Evolutionary conservation across 1,140 invertebrate genomes (phyloP).

Genomic region (Pemphigus obesinymphae): DNA sequence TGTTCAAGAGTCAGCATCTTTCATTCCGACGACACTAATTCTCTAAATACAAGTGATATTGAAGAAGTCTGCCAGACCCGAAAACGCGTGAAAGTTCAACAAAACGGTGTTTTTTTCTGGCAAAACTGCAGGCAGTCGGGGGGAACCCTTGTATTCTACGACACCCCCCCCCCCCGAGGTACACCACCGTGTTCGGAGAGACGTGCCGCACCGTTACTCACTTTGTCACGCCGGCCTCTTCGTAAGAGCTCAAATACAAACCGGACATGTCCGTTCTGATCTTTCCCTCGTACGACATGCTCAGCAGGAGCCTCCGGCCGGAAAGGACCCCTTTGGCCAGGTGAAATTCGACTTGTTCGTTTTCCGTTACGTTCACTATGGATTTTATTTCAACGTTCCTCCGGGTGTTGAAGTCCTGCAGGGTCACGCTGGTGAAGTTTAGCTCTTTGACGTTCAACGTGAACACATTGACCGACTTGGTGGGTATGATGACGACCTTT

Average conservation of each 20-base stretch:
- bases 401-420: background rate
- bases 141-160: too few relatives aligned
- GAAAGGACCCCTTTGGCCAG: rapidly evolving
- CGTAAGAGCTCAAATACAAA: background rate
- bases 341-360: background rate
- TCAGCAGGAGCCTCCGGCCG: background rate
- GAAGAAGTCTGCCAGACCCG: too few relatives aligned
- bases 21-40: too few relatives aligned
- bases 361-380: background rate
- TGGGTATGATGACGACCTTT: background rate
- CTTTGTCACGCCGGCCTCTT: background rate
- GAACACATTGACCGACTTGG: background rate
- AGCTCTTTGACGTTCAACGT: background rate
- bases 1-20: too few relatives aligned
- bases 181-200: too few relatives aligned
- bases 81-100: too few relatives aligned
- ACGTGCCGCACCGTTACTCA: background rate
- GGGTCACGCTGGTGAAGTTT: background rate
- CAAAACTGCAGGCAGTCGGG: too few relatives aligned
- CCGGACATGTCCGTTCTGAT: background rate
- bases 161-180: too few relatives aligned
- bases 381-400: too few relatives aligned
- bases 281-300: background rate
- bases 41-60: too few relatives aligned
- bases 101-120: too few relatives aligned